Evolutionary conservation across 1,140 invertebrate species (phyloP).

Genomic region (Dendrolimus kikuchii): DNA sequence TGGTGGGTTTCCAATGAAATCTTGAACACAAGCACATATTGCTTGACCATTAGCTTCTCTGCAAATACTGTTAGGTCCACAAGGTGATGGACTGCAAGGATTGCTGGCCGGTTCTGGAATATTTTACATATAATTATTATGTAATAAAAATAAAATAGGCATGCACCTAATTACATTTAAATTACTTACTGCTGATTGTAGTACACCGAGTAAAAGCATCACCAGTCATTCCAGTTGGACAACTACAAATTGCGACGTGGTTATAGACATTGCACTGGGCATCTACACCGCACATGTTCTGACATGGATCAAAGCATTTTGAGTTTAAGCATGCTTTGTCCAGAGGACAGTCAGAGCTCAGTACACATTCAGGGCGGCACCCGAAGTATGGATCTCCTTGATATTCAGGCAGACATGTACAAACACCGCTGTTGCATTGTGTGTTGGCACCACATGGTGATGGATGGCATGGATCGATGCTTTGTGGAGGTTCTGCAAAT

Average conservation of each 20-base stretch:
- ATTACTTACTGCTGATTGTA: conserved; percentile 47
- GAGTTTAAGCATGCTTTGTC: conserved; percentile 80
- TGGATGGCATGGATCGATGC: conserved; percentile 75
- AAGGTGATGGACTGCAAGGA: conserved; percentile 82
- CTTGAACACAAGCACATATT: conserved; percentile 78
- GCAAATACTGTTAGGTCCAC: conserved; percentile 83
- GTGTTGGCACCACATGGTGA: conserved; percentile 80
- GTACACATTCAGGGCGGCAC: conserved; percentile 81
- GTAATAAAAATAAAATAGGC: too few species aligned
- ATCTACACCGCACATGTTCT: conserved; percentile 77
- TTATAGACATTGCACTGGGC: conserved; percentile 78
- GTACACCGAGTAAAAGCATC: conserved; percentile 75
- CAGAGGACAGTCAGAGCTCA: conserved; percentile 78
- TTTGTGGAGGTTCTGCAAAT: conserved; percentile 53
- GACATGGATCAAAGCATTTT: conserved; percentile 83
- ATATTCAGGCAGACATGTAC: conserved; percentile 80
- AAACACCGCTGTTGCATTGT: conserved; percentile 75
- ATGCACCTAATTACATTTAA: background rate
- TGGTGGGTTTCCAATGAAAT: conserved; percentile 80
- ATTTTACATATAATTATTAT: background rate
- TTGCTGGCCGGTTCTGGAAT: conserved; percentile 38
- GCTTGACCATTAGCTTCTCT: conserved; percentile 76
- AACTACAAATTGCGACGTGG: conserved; percentile 79
- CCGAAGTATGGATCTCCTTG: conserved; percentile 73
- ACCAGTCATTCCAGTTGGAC: conserved; percentile 73